Conservation (phyloP, 2,888 invertebrate species). For the Scrobipalpa atriplicella region DNA sequence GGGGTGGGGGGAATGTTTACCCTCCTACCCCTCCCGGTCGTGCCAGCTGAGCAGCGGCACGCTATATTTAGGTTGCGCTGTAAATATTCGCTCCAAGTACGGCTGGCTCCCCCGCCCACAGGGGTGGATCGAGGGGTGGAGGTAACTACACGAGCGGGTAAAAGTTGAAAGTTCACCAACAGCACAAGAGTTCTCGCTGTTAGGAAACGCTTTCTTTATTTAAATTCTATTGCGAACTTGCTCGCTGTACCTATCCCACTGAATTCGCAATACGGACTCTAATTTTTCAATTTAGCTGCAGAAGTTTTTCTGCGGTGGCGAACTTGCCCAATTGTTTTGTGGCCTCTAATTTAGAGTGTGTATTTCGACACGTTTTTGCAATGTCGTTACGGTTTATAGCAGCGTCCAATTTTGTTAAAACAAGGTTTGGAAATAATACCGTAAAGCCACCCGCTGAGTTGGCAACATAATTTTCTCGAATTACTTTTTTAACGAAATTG, state of each 20-base stretch:
- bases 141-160: conserved; percentile 66
- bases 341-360: conserved; percentile 56
- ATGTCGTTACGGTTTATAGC: conserved; percentile 59
- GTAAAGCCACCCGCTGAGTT: conserved; percentile 47
- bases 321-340: conserved; percentile 59
- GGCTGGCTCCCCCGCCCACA: conserved; percentile 57
- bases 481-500: conserved; percentile 60
- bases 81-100: conserved; percentile 81
- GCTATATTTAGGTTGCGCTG: conserved; percentile 83
- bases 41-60: conserved; percentile 80
- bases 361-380: conserved; percentile 52
- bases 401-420: conserved; percentile 62
- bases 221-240: conserved; percentile 82
- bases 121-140: conserved; percentile 41
- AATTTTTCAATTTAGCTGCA: conserved; percentile 67
- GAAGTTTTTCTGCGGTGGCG: conserved; percentile 45
- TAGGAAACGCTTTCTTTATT: conserved; percentile 78
- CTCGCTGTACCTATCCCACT: conserved; percentile 72
- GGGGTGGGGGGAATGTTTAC: conserved; percentile 68
- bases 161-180: conserved; percentile 82
- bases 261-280: conserved; percentile 67
- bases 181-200: conserved; percentile 72
- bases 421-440: conserved; percentile 59
- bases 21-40: conserved; percentile 63
- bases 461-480: conserved; percentile 47